Evolutionary conservation across 2,113 vertebrate genomes (phyloP).

Genomic region (Apodemus speciosus): DNA sequence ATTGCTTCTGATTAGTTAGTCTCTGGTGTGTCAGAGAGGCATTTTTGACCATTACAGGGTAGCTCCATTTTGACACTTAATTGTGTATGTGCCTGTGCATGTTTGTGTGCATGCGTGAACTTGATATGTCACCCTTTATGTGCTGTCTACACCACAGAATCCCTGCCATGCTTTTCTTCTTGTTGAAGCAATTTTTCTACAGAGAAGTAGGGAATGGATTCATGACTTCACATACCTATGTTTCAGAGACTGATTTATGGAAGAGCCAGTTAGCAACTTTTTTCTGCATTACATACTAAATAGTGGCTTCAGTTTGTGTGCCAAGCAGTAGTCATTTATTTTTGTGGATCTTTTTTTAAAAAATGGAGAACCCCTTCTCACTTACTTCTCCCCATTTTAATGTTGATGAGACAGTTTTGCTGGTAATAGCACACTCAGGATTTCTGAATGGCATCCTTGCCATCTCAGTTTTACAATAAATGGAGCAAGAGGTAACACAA

Average conservation of each 20-base stretch:
- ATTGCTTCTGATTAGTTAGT: background rate
- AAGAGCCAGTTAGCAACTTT: background rate
- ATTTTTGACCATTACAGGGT: background rate
- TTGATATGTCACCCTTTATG: background rate
- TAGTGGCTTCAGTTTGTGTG: background rate
- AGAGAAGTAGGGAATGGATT: background rate
- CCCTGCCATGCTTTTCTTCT: background rate
- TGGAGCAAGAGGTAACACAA: background rate
- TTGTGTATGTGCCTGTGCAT: background rate
- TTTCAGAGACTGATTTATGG: background rate
- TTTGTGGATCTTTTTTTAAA: background rate
- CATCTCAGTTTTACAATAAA: background rate
- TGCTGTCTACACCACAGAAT: background rate
- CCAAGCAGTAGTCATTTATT: background rate
- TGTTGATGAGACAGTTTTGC: background rate
- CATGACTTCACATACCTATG: background rate
- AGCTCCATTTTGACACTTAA: background rate
- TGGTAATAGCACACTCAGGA: background rate
- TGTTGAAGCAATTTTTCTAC: background rate
- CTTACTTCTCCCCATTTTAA: background rate
- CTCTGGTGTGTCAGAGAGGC: background rate
- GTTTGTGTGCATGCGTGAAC: background rate
- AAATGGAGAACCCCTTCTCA: background rate
- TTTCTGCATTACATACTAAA: background rate
- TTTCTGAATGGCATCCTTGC: background rate